phyloP scores from a whole-genome alignment of 2,113 vertebrate genomes.

The Neogale vison region DNA sequence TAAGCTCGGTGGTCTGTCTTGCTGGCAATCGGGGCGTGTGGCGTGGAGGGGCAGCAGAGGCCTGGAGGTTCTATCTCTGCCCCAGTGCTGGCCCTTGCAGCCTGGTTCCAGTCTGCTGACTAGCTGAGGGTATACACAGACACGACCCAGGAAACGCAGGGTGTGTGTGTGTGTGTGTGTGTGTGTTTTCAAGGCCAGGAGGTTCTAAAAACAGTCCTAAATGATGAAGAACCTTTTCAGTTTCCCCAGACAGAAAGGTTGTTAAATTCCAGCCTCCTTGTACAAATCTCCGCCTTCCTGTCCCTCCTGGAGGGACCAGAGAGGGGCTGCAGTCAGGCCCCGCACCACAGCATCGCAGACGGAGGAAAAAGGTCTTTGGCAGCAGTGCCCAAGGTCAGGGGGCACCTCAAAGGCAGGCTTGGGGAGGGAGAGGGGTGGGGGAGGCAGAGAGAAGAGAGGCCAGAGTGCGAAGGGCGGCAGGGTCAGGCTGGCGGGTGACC shows the following conservation, averaged over 20 bases:
- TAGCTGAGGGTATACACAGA: neutral
- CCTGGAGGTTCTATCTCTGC: neutral
- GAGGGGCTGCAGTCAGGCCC: neutral
- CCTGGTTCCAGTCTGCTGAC: neutral
- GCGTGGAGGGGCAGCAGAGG: neutral
- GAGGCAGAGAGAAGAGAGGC: slow-evolving; percentile 76
- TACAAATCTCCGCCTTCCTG: neutral
- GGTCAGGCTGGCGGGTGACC: neutral
- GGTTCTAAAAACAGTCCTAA: neutral
- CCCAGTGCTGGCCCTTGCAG: neutral
- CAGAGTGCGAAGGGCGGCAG: slow-evolving; percentile 16
- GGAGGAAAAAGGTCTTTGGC: neutral
- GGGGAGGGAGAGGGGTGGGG: neutral
- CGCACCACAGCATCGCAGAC: fast-evolving
- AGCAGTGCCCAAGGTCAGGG: neutral
- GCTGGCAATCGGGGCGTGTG: neutral
- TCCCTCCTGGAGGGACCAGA: neutral
- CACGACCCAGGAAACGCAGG: fast-evolving
- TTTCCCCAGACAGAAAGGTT: neutral
- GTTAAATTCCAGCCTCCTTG: neutral
- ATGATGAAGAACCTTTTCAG: neutral
- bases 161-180: neutral
- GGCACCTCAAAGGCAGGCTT: neutral
- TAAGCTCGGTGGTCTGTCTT: neutral
- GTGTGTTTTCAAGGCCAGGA: neutral